Conservation (phyloP, 2,888 invertebrate species). For the Teleiodes luculella region DNA sequence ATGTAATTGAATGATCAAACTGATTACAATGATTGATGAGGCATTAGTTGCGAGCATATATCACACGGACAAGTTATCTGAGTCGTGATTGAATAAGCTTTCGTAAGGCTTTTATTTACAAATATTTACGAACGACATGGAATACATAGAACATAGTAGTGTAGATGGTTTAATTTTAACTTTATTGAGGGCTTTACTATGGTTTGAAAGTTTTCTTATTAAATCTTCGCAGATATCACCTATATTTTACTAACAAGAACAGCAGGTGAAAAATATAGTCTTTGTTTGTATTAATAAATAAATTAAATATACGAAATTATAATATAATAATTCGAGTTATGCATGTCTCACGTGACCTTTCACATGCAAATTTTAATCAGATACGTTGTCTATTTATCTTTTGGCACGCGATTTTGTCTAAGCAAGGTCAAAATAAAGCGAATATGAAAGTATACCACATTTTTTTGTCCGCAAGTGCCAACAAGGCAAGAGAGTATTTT, state of each 20-base stretch:
- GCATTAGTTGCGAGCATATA: background rate
- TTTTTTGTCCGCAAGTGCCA: background rate
- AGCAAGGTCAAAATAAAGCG: background rate
- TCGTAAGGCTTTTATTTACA: background rate
- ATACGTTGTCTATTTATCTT: background rate
- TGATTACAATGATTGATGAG: background rate
- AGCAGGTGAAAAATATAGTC: too few relatives aligned
- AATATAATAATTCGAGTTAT: background rate
- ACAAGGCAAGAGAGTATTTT: too few relatives aligned
- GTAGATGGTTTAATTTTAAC: too few relatives aligned
- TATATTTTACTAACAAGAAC: too few relatives aligned
- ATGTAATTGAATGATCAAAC: background rate
- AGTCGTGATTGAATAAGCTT: background rate
- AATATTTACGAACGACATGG: too few relatives aligned
- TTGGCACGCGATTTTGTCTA: background rate
- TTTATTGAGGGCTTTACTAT: too few relatives aligned
- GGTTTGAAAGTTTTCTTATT: too few relatives aligned
- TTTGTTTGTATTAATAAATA: too few relatives aligned
- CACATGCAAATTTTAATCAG: background rate
- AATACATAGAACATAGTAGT: too few relatives aligned
- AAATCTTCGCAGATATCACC: too few relatives aligned
- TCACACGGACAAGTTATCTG: background rate
- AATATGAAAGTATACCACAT: background rate
- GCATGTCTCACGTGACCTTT: background rate
- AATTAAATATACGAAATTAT: too few relatives aligned